Evolutionary conservation across 2,888 invertebrate genomes (phyloP).

Genomic region (Drosophila mimetica): DNA sequence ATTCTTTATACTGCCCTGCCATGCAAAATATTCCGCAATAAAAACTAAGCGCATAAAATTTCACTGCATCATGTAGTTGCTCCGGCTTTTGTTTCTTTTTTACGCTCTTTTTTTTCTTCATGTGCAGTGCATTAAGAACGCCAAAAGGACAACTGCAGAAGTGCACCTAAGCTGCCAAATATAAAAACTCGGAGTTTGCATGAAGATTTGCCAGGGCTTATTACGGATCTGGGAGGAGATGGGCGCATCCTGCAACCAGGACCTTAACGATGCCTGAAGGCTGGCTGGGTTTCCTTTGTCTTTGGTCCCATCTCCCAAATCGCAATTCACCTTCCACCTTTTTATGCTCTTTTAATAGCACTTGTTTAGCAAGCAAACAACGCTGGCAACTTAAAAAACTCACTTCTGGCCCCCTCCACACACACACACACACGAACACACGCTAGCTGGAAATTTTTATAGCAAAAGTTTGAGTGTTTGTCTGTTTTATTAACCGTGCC

Average conservation of each 20-base stretch:
- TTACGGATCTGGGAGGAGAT: constrained; percentile 12
- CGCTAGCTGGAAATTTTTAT: constrained; percentile 74
- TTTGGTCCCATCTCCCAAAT: constrained; percentile 35
- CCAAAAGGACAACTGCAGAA: constrained; percentile 66
- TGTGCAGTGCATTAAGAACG: constrained; percentile 54
- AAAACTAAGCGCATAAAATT: constrained; percentile 67
- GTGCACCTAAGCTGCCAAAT: constrained; percentile 73
- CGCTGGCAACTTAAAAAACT: constrained; percentile 67
- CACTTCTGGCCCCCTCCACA: constrained; percentile 18
- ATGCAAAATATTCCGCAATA: constrained; percentile 52
- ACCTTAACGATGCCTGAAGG: constrained; percentile 63
- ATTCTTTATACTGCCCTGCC: constrained; percentile 40
- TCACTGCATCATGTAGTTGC: constrained; percentile 50
- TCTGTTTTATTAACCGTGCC: constrained; percentile 82
- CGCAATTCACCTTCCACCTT: constrained; percentile 63
- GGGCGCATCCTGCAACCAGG: constrained; percentile 5
- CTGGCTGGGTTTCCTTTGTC: constrained; percentile 26
- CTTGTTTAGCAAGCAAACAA: constrained; percentile 80
- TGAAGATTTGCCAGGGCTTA: constrained; percentile 37
- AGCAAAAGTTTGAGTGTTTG: constrained; percentile 81
- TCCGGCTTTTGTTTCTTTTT: constrained; percentile 27
- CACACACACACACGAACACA: constrained; percentile 23
- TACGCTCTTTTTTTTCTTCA: constrained; percentile 7
- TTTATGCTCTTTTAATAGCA: constrained; percentile 79
- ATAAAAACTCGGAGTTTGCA: constrained; percentile 45